Conservation (phyloP, 2,888 invertebrate genomes). For the Isotomurus palustris region DNA sequence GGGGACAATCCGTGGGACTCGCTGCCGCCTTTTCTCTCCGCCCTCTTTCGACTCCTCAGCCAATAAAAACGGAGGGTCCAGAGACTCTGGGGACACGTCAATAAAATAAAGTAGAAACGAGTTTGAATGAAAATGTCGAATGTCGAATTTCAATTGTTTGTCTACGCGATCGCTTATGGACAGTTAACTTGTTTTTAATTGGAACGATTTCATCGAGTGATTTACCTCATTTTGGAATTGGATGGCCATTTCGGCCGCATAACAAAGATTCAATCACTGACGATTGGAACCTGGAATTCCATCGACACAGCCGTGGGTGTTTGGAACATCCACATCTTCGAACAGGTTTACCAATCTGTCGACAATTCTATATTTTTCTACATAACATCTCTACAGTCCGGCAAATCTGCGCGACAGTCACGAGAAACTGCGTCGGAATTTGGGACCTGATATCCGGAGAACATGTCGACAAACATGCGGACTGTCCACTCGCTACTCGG, state of each 20-base stretch:
- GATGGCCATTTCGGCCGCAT: constrained; percentile 97
- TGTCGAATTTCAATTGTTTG: too few relatives aligned
- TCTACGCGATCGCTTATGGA: too few relatives aligned
- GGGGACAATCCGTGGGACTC: constrained; percentile 39
- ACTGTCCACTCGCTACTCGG: constrained; percentile 84
- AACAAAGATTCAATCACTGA: constrained; percentile 81
- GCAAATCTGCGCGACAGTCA: constrained; percentile 83
- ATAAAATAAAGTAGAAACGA: too few relatives aligned
- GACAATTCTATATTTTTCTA: constrained; percentile 17
- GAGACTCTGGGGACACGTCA: too few relatives aligned
- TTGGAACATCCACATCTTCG: constrained; percentile 98
- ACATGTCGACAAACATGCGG: constrained; percentile 78
- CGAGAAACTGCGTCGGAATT: constrained; percentile 88
- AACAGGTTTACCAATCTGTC: constrained; percentile 70
- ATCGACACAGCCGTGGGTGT: constrained; percentile 97
- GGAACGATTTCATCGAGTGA: too few relatives aligned
- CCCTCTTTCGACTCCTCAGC: constrained; percentile 28
- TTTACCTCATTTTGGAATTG: too few relatives aligned
- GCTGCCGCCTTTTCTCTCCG: constrained; percentile 30
- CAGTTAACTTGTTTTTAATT: too few relatives aligned
- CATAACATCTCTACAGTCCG: constrained; percentile 69
- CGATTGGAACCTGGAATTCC: constrained; percentile 75
- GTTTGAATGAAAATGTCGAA: too few relatives aligned
- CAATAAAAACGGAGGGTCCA: constrained; percentile 3
- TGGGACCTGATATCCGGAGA: constrained; percentile 87